These are phyloP conservation scores for Melanerpes formicivorus DNA, from an alignment of 2,113 vertebrate genomes.

Conservation along the genomic window DNA sequence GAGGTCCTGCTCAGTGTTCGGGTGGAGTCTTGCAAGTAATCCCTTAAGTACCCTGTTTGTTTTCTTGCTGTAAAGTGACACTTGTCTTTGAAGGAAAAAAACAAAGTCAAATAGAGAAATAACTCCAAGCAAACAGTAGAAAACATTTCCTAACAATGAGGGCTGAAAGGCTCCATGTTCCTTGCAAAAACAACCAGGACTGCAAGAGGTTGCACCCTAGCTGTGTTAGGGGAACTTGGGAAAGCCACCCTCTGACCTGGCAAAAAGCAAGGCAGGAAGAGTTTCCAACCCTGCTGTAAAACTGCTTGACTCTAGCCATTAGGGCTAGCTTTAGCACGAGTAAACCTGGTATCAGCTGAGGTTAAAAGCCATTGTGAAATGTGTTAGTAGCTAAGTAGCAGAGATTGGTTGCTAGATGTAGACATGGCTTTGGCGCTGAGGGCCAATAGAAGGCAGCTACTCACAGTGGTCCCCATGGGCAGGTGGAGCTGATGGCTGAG, in stretches of 20 bases:
- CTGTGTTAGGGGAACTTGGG: neutral
- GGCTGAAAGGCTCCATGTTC: neutral
- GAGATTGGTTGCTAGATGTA: neutral
- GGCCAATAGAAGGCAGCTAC: neutral
- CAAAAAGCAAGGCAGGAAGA: neutral
- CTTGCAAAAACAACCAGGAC: neutral
- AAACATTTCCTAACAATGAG: slow-evolving; percentile 31
- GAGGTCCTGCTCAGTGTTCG: neutral
- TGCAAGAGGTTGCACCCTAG: neutral
- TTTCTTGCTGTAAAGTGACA: slow-evolving; percentile 39
- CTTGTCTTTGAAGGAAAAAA: slow-evolving; percentile 43
- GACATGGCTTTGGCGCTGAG: neutral
- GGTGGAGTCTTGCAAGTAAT: slow-evolving; percentile 21
- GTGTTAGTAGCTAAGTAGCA: neutral
- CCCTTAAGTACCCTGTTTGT: slow-evolving; percentile 4
- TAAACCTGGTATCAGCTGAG: neutral
- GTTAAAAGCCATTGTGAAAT: neutral
- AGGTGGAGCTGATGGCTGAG: neutral
- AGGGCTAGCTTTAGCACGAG: neutral
- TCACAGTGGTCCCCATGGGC: neutral
- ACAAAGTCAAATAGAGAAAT: slow-evolving; percentile 33
- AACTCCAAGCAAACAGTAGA: neutral
- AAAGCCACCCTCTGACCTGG: neutral
- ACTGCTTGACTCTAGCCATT: neutral
- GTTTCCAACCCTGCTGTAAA: neutral